Conservation (phyloP, 2,888 invertebrate species). For the Mechanitis messenoides region DNA sequence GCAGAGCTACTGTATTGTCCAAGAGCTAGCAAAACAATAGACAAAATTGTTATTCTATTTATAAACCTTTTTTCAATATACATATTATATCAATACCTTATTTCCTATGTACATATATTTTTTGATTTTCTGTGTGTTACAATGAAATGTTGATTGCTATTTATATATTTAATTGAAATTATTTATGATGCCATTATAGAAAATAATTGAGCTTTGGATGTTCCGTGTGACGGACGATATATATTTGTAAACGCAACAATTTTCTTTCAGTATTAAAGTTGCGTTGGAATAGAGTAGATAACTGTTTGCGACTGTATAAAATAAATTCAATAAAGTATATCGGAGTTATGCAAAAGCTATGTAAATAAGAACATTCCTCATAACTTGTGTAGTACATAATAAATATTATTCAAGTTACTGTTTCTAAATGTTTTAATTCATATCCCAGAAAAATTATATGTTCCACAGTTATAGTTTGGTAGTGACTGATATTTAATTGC, state of each 20-base stretch:
- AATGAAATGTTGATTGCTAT: constrained; percentile 26
- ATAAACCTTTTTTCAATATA: constrained; percentile 19
- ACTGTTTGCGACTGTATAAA: constrained; percentile 41
- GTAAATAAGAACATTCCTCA: constrained; percentile 78
- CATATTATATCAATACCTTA: constrained; percentile 18
- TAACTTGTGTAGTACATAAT: constrained; percentile 76
- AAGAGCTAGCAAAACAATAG: constrained; percentile 43
- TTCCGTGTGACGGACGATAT: constrained; percentile 39
- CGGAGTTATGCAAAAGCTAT: constrained; percentile 64
- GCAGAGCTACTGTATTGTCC: constrained; percentile 40
- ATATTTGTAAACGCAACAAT: constrained; percentile 38
- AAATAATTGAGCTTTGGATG: constrained; percentile 27
- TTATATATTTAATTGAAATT: constrained; percentile 27
- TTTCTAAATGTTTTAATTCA: constrained; percentile 57
- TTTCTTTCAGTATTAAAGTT: constrained; percentile 61
- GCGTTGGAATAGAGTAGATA: constrained; percentile 45
- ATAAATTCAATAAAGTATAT: constrained; percentile 44
- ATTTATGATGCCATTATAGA: constrained; percentile 33
- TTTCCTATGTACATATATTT: constrained; percentile 29
- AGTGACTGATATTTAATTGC: no score
- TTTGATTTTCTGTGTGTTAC: constrained; percentile 24
- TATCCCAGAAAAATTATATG: no score
- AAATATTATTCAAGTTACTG: constrained; percentile 77
- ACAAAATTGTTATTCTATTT: constrained; percentile 32
- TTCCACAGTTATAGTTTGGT: no score